Conservation (phyloP, 92 coral and sea anemone species). For the Isaurus tuberculatus region DNA sequence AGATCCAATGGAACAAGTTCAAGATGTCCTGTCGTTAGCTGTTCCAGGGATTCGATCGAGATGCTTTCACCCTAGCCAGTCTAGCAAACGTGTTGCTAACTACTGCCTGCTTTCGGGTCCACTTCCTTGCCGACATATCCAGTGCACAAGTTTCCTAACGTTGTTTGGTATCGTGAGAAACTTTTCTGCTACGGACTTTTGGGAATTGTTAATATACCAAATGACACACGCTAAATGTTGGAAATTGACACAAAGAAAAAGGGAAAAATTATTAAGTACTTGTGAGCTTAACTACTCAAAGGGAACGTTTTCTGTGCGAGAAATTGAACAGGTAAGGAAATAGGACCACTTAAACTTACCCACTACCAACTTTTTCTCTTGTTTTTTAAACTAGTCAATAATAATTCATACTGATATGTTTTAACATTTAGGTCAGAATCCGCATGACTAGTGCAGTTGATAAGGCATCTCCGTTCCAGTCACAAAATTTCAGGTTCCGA, state of each 20-base stretch:
- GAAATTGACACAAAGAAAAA: constrained; percentile 2
- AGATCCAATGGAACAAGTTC: neutral
- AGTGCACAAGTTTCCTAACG: neutral
- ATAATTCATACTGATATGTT: no score
- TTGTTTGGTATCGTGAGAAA: constrained; percentile 25
- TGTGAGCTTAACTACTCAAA: neutral
- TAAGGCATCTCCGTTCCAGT: no score
- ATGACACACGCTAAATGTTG: constrained; percentile 16
- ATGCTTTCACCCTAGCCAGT: neutral
- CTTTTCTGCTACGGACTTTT: constrained; percentile 14
- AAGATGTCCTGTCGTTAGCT: neutral
- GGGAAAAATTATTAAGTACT: neutral
- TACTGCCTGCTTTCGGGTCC: constrained; percentile 18
- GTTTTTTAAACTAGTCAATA: no score
- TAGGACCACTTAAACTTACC: neutral
- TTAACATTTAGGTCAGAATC: no score
- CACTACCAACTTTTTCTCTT: no score
- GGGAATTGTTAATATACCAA: constrained; percentile 43
- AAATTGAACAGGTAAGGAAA: constrained; percentile 60
- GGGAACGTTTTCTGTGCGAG: constrained; percentile 59
- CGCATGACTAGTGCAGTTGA: no score
- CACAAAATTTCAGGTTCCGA: no score
- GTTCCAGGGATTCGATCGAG: neutral
- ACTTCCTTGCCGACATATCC: constrained; percentile 27
- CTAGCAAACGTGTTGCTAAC: neutral